Base-by-base conservation (phyloP, 2,797 vertebrate genomes). In the Myiotriccus ornatus region DNA sequence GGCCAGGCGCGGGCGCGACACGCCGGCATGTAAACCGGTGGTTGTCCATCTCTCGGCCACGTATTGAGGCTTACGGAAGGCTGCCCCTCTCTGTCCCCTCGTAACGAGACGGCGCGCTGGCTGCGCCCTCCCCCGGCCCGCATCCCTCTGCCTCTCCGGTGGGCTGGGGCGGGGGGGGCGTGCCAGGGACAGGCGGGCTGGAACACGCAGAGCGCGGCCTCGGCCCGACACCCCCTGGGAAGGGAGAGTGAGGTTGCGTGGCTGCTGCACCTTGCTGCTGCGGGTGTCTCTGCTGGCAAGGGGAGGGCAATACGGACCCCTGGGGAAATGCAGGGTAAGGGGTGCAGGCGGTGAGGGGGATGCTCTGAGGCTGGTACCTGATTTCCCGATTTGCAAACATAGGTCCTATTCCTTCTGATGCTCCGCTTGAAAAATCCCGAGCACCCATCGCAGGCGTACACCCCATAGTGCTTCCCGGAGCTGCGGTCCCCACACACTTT, bases 381-480 rank as follows among this genome's bases (percentile, higher is more conserved):
- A 89, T 99, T 99, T 96, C 99, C 99, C 44, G 99, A 99, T 98
- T 99, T 99, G 98, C 99, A 99, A 92, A 99, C 99, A 60, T 99
- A 99, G 3, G 99, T 99, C 95, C 99, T 98, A 91, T 99, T 99
- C 91, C 99, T 98, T 84, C 99, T 98, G 97, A 99, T 99, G 97
- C 99, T 99, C 96, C 99, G 98, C 97, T 99, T 99, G 98, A 99
- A 99, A 98, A 99, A 99, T 43, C 99, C 99, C 2, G 99, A 99
- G 96, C 99, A 99, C 74, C 99, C 99, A 87, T 99, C 99, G 83
- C 99, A 99, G 62, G 99, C 99, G 88, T 99, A 99, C 83, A 99
- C 99, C 18, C 99, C 99, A 25, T 99, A 99, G 97, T 99, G 99
- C 76, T 99, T 99, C 62, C 99, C 99, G 9, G 99, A 99, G 97